Percentiles rank a stretch among this genome's conserved stretches.
Conservation (phyloP, 2,888 invertebrate genomes). For the Dinocampus coccinellae region DNA sequence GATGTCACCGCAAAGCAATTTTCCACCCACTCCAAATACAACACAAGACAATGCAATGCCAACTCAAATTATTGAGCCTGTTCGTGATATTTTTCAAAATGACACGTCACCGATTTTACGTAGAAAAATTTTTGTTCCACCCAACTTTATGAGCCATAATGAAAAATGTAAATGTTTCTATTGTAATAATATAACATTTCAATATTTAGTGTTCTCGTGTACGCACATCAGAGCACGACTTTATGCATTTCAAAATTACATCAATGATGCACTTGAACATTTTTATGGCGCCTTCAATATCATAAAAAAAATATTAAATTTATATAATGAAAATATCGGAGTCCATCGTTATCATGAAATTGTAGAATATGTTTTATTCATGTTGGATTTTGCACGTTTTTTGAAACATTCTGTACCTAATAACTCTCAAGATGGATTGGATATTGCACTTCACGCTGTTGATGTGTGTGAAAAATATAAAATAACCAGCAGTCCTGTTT, state of each 20-base stretch:
- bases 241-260: conserved; percentile 52
- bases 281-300: conserved; percentile 60
- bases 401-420: conserved; percentile 40
- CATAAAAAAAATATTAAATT: conserved; percentile 32
- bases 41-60: conserved; percentile 6
- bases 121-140: conserved; percentile 52
- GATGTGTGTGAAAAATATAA: conserved; percentile 50
- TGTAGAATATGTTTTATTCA: conserved; percentile 54
- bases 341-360: conserved; percentile 47
- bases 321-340: conserved; percentile 28
- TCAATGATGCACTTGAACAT: conserved; percentile 52
- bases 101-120: conserved; percentile 57
- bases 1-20: conserved; percentile 43
- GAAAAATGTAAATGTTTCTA: conserved; percentile 57
- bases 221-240: conserved; percentile 60
- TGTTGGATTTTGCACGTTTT: conserved; percentile 58
- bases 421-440: conserved; percentile 38
- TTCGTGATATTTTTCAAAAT: conserved; percentile 45
- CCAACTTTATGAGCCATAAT: conserved; percentile 55
- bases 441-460: conserved; percentile 49
- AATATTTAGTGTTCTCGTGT: conserved; percentile 55
- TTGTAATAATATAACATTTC: conserved; percentile 58
- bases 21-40: neutral
- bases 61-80: conserved; percentile 24
- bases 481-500: conserved; percentile 56